Percentiles rank a stretch among this genome's conserved stretches.
Evolutionary conservation across 2,888 invertebrate genomes (phyloP).

Genomic region (Schizotus pectinicornis): DNA sequence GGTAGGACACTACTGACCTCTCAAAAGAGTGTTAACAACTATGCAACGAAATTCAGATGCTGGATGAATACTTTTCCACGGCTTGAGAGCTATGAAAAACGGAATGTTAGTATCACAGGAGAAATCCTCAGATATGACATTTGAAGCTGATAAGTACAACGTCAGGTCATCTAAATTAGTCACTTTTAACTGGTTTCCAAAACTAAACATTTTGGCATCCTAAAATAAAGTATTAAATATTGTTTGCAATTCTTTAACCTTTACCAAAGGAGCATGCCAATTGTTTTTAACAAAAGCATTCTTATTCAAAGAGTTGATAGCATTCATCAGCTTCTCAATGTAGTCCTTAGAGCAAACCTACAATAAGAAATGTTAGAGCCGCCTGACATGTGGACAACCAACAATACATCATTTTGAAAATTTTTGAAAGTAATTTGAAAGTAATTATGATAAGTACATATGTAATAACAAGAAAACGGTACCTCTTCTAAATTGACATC

Average conservation of each 20-base stretch:
- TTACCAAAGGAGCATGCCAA: conserved; percentile 54
- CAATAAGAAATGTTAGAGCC: background rate
- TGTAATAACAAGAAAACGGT: background rate
- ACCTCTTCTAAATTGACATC: conserved; percentile 27
- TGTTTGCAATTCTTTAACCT: background rate
- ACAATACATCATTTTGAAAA: background rate
- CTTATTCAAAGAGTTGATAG: conserved; percentile 44
- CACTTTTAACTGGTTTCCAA: conserved; percentile 51
- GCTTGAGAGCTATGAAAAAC: conserved; percentile 50
- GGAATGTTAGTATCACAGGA: conserved; percentile 40
- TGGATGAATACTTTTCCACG: conserved; percentile 55
- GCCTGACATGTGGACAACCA: background rate
- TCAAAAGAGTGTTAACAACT: conserved; percentile 51
- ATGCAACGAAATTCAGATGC: conserved; percentile 56
- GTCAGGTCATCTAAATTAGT: conserved; percentile 49
- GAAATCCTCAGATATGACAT: conserved; percentile 50
- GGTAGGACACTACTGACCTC: conserved; percentile 36
- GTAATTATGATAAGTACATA: background rate
- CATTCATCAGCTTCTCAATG: conserved; percentile 45
- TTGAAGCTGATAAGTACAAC: conserved; percentile 50
- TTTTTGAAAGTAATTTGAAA: background rate
- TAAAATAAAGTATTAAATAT: conserved; percentile 17
- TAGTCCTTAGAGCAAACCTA: conserved; percentile 35
- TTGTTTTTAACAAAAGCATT: conserved; percentile 54
- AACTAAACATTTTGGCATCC: conserved; percentile 55